Base-by-base conservation (phyloP, 2,888 invertebrate genomes). In the Polyommatus iphigenia region DNA sequence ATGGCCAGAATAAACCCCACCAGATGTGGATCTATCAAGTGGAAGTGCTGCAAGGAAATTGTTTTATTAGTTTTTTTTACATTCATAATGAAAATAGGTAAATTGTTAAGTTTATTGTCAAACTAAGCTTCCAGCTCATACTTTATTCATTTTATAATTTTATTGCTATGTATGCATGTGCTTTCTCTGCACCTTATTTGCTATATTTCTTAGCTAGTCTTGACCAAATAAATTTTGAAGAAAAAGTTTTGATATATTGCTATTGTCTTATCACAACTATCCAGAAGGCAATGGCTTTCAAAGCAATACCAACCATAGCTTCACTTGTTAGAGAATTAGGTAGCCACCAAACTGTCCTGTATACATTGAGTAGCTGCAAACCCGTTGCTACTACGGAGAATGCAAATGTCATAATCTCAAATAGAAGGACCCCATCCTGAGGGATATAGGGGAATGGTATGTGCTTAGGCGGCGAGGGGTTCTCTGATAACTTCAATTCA, bases 261-360 rank as follows among this genome's bases (percentile, higher is more conserved):
- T 6, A 36, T 36, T 7, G 8, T 41, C 41, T 41, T 41, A 8
- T 41, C 41, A 46, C 10, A 46, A 46, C 46, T 46, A 46, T 46
- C 0, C 10, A 46, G 46, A 46, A 46, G 46, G 46, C 10, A 46
- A 3, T 13, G 10, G 46, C 13, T 46, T 8, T 46, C 46, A 46
- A 46, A 13, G 18, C 18, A 54, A 54, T 5, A 77, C 67, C 15
- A 67, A 76, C 76, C 67, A 76, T 76, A 41, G 67, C 67, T n/a
- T 29, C 76, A 77, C 95, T 92, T 92, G 97, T 97, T 87, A 98
- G 97, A 0, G 99, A 98, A 87, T 99, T 97, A 0, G 99, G 98
- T 77, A 99, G 90, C 99, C 99, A 99, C 99, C 99, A 99, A 18
- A 98, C 97, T 2, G 98, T 99, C 83, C 98, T 96, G 87, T 99